These are phyloP conservation scores for Mesembrinibis cayennensis DNA, from an alignment of 2,113 vertebrate species.

Conservation along the genomic window DNA sequence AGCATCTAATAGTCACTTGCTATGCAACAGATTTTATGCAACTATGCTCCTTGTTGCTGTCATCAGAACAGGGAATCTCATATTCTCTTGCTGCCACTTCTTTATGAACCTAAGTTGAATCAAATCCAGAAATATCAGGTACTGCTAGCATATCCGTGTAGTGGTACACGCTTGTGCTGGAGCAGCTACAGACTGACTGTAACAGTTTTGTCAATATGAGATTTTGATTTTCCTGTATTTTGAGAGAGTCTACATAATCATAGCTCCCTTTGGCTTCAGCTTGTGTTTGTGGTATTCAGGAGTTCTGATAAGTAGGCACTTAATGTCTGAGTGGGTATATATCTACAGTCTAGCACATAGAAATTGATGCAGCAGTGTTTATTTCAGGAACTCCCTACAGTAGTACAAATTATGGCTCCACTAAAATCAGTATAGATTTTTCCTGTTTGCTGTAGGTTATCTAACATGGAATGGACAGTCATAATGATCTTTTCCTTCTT, in stretches of 20 bases:
- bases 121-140: neutral
- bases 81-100: accelerated
- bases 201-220: neutral
- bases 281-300: neutral
- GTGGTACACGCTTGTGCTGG: neutral
- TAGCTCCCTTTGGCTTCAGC: neutral
- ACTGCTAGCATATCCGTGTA: neutral
- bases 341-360: neutral
- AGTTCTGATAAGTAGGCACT: conserved; percentile 25
- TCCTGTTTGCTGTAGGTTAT: neutral
- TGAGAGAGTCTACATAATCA: neutral
- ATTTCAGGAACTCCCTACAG: conserved; percentile 16
- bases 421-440: conserved; percentile 11
- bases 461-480: neutral
- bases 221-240: neutral
- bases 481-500: neutral
- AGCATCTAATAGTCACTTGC: neutral
- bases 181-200: neutral
- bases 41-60: neutral
- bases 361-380: conserved; percentile 19
- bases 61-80: neutral
- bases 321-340: conserved; percentile 9
- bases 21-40: neutral
- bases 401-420: conserved; percentile 3
- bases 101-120: neutral